Base-by-base conservation (phyloP, 2,797 vertebrate genomes). In the Myoxocephalus aenaeus region DNA sequence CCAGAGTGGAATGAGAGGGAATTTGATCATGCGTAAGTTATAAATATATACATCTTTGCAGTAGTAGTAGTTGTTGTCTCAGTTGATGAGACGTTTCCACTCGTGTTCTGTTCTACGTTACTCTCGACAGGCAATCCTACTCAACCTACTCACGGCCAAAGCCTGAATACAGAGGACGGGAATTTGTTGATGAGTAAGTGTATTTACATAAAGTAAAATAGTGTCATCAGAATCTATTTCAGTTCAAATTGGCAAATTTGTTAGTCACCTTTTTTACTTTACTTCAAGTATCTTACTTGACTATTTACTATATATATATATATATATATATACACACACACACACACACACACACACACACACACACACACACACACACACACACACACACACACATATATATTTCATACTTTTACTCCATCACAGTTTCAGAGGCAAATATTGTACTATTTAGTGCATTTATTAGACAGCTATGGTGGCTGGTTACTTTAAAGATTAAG, bases 151-250 rank as follows among this genome's bases (percentile, higher is more conserved):
- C 74, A 0, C 75, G 42, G 18, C 32, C 89, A 18, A 74, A 17
- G n/a, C 25, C 85, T 74, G 77, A 87, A 18, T 82, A 84, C 66
- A 78, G 48, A 25, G 74, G 76, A 56, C 67, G 36, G 18, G 83
- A 86, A 62, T 83, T 48, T 44, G 69, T 64, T 40, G 73, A 92
- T 27, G 77, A 85, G 93, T 95, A 84, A 83, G 92, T 91, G n/a
- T 70, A 5, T 66, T 64, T 57, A 9, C 22, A 42, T 17, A 22
- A 15, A 44, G 38, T 77, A 10, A 61, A 34, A 11, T 27, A 6
- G 8, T 40, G 3, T 65, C 14, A 46, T 58, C 11, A 29, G 22
- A 42, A 5, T 68, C 17, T 48, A 10, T 44, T 63, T 34, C 54
- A 27, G 10, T 57, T 51, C 0, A 53, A 17, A 51, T 57, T 66